A percentile compares a stretch with the other conserved stretches of the same genome.
Evolutionary conservation across 2,797 vertebrate genomes (phyloP).

Genomic region (Setipinna tenuifilis): DNA sequence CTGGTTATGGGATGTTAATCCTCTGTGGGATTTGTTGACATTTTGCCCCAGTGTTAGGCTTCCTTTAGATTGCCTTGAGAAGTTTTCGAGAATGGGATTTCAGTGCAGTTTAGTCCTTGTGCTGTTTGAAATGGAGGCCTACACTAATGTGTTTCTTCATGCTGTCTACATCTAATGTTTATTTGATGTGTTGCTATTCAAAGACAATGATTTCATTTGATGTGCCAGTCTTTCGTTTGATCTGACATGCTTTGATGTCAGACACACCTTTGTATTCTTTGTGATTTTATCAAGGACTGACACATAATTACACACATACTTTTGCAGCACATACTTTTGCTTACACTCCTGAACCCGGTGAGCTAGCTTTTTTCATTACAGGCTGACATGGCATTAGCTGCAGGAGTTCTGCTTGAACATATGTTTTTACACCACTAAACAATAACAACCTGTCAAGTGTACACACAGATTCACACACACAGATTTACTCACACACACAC

Average conservation of each 20-base stretch:
- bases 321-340: neutral
- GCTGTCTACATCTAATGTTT: neutral
- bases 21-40: conserved; percentile 14
- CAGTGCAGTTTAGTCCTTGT: neutral
- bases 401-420: neutral
- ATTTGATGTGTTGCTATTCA: neutral
- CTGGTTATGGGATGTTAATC: neutral
- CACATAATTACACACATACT: neutral
- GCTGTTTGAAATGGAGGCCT: neutral
- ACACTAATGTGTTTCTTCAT: neutral
- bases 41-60: neutral
- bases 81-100: neutral
- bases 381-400: neutral
- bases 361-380: neutral
- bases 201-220: neutral
- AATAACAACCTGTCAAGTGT: neutral
- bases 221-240: neutral
- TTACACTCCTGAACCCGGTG: neutral
- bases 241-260: conserved; percentile 8
- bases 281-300: neutral
- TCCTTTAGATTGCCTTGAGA: neutral
- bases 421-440: neutral
- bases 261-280: neutral
- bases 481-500: neutral
- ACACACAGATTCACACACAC: neutral